Percentiles rank a stretch among this genome's conserved stretches.
Evolutionary conservation across 2,888 invertebrate species (phyloP).

Genomic region (Eugnorisma glareosa): DNA sequence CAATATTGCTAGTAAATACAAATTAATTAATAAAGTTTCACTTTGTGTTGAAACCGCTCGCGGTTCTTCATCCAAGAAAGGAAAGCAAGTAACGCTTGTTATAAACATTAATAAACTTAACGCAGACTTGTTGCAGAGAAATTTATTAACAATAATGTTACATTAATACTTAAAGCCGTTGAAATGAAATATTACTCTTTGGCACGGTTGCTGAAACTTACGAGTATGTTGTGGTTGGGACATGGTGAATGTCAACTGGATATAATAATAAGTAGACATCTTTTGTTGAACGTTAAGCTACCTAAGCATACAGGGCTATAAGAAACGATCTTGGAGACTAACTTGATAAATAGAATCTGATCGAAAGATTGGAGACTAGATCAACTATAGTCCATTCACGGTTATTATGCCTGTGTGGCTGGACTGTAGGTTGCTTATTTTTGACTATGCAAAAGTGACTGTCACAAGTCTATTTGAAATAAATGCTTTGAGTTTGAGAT

Average conservation of each 20-base stretch:
- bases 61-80: slow-evolving; percentile 43
- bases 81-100: slow-evolving; percentile 60
- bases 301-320: not conserved
- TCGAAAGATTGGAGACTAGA: not conserved
- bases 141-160: slow-evolving; percentile 74
- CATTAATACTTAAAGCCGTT: slow-evolving; percentile 71
- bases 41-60: slow-evolving; percentile 33
- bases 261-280: not conserved
- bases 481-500: too few species aligned
- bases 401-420: too few species aligned
- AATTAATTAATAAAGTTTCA: slow-evolving; percentile 51
- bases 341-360: not conserved
- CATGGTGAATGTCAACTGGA: slow-evolving; percentile 17
- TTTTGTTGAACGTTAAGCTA: slow-evolving; percentile 14
- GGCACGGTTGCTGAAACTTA: slow-evolving; percentile 74
- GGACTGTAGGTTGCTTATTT: too few species aligned
- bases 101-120: slow-evolving; percentile 69
- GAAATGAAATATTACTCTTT: slow-evolving; percentile 80
- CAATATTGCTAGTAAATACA: not conserved
- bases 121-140: slow-evolving; percentile 65
- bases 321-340: not conserved
- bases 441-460: too few species aligned
- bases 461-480: too few species aligned
- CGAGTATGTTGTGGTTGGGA: slow-evolving; percentile 22
- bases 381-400: too few species aligned